Evolutionary conservation across 1,140 invertebrate genomes (phyloP).

Genomic region (Dendrolimus kikuchii): DNA sequence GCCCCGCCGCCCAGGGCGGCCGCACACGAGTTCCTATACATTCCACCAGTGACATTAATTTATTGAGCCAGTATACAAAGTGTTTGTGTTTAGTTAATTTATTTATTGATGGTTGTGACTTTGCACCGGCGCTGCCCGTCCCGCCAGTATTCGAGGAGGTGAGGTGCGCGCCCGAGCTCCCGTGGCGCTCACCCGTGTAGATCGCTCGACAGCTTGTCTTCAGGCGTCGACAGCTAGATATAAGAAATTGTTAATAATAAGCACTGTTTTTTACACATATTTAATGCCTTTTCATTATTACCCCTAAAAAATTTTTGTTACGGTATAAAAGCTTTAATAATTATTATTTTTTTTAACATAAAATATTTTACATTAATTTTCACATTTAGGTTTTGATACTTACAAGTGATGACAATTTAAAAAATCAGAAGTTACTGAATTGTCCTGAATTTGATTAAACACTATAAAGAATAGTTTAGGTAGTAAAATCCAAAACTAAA

Average conservation of each 20-base stretch:
- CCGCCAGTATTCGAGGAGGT: no score
- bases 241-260: conserved; percentile 6
- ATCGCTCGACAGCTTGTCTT: conserved; percentile 16
- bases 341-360: no score
- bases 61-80: not conserved
- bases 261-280: not conserved
- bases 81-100: conserved; percentile 7
- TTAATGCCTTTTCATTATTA: not conserved
- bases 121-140: not conserved
- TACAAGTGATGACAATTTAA: no score
- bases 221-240: conserved; percentile 19
- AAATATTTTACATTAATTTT: no score
- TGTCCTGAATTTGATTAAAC: no score
- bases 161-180: no score
- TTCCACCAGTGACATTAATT: conserved; percentile 13
- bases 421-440: no score
- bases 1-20: conserved; percentile 1
- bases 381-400: no score
- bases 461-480: no score
- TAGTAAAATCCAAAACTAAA: no score
- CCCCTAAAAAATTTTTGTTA: not conserved
- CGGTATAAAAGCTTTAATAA: no score
- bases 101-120: conserved; percentile 13
- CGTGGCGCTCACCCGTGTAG: no score
- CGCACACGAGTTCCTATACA: conserved; percentile 13